Percentiles rank a stretch among this genome's conserved stretches.
Evolutionary conservation across 35 echinoderm and acorn worm species (phyloP).

Genomic region (Heliocidaris tuberculata): DNA sequence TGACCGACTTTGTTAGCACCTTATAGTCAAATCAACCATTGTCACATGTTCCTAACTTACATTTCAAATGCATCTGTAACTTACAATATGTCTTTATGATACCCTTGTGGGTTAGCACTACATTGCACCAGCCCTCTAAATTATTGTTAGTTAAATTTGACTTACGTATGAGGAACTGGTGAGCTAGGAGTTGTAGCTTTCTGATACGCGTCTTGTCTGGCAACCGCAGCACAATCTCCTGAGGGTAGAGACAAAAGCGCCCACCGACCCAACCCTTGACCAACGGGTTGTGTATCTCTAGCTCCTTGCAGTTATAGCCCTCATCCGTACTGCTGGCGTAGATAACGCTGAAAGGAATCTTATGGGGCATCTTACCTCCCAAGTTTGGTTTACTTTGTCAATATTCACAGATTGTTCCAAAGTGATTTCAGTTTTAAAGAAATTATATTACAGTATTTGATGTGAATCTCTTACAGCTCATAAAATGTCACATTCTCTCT

Average conservation of each 20-base stretch:
- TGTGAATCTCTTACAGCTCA: no score
- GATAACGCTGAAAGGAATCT: constrained; percentile 72
- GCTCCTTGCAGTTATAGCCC: constrained; percentile 75
- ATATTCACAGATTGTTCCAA: neutral
- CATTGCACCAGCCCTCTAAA: neutral
- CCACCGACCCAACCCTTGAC: constrained; percentile 86
- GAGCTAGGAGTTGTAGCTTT: constrained; percentile 84
- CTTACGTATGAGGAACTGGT: constrained; percentile 94
- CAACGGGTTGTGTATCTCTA: constrained; percentile 93
- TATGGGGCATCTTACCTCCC: constrained; percentile 72
- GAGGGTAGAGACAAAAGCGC: constrained; percentile 87
- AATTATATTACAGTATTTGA: neutral
- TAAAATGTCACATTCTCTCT: no score
- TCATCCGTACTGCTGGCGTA: constrained; percentile 84
- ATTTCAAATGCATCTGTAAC: no score
- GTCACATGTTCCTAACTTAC: no score
- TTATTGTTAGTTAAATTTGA: neutral
- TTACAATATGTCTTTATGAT: no score
- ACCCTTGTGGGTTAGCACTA: neutral
- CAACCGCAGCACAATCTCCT: constrained; percentile 83
- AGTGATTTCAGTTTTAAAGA: neutral
- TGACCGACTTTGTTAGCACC: no score
- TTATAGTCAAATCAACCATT: no score
- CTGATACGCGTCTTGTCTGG: constrained; percentile 72
- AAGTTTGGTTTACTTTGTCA: neutral